These are phyloP conservation scores for Serilophus lunatus DNA, from an alignment of 2,113 vertebrate genomes.

Conservation along the genomic window DNA sequence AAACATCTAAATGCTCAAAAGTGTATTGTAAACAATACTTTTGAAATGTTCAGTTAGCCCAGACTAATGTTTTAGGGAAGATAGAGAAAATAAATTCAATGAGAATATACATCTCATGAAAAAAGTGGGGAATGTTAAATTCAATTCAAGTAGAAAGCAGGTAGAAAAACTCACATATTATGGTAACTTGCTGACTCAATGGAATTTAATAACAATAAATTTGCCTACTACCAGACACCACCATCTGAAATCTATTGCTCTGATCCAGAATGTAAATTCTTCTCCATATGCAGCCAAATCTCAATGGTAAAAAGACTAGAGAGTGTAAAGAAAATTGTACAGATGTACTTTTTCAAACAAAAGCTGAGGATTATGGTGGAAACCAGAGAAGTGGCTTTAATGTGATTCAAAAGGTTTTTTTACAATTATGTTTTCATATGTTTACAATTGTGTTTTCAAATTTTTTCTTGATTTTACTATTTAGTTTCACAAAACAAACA, in stretches of 20 bases:
- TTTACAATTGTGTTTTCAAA: neutral
- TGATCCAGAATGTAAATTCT: neutral
- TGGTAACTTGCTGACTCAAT: neutral
- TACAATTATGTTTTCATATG: neutral
- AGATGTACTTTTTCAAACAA: neutral
- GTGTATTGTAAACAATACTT: neutral
- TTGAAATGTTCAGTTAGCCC: neutral
- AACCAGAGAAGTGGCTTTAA: neutral
- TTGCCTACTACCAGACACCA: neutral
- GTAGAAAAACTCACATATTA: neutral
- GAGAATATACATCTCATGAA: neutral
- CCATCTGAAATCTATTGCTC: neutral
- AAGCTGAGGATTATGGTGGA: neutral
- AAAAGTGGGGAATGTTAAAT: neutral
- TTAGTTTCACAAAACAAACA: neutral
- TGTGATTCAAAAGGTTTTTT: neutral
- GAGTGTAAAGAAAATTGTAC: neutral
- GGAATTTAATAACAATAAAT: neutral
- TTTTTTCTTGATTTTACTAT: neutral
- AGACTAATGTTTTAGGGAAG: neutral
- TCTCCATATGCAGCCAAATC: neutral
- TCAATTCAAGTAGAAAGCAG: neutral
- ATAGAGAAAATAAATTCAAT: neutral
- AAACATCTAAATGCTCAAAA: neutral
- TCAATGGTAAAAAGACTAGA: neutral